phyloP scores from a whole-genome alignment of 2,113 vertebrate genomes.

The Lycocorax pyrrhopterus region DNA sequence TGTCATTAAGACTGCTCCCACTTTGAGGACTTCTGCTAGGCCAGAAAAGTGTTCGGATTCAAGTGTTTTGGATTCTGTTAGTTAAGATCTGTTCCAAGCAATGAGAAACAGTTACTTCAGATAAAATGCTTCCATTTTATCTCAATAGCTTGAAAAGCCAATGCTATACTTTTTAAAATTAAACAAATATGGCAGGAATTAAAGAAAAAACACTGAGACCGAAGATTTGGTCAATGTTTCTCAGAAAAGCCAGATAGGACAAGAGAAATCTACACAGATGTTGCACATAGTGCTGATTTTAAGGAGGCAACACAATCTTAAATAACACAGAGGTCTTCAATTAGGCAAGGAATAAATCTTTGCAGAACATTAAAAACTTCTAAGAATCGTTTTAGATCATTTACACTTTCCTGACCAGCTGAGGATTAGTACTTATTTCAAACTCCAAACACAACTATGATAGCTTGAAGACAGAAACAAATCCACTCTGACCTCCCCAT shows the following conservation, averaged over 20 bases:
- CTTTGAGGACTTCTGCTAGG: background rate
- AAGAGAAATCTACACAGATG: background rate
- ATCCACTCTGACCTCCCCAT: background rate
- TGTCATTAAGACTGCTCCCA: background rate
- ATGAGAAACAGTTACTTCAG: background rate
- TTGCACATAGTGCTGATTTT: background rate
- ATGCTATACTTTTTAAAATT: background rate
- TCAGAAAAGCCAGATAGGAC: background rate
- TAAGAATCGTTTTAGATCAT: background rate
- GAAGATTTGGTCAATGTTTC: background rate
- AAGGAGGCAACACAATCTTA: background rate
- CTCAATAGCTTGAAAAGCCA: background rate
- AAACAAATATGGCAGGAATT: background rate
- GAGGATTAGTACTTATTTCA: background rate
- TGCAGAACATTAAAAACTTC: background rate
- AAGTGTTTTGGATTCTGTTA: background rate
- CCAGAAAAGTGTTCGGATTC: background rate
- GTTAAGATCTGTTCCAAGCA: background rate
- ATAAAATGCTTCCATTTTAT: background rate
- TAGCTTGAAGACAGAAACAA: background rate
- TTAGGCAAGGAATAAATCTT: background rate
- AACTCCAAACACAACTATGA: background rate
- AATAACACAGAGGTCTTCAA: background rate
- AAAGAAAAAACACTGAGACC: background rate
- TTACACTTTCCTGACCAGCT: background rate